Base-by-base conservation (phyloP, 1,140 invertebrate genomes). In the Eubasilissa regina region DNA sequence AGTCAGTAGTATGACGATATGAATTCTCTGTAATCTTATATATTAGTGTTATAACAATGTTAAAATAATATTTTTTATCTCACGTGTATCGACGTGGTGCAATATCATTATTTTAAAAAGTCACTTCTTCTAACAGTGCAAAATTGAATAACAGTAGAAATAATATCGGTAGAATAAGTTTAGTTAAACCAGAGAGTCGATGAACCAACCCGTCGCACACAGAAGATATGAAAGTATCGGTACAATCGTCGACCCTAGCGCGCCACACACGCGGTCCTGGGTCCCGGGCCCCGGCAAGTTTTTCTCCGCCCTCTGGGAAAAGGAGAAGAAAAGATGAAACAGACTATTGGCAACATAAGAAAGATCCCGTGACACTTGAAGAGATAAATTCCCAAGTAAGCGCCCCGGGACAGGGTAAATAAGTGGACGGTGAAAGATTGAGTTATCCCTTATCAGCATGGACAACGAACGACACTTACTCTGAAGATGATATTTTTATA, bases 391-490 rank as follows among this genome's bases (percentile, higher is more conserved):
- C 76, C 78, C 81, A 80, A 77, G 79, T 21, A 56, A 68, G 72
- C 70, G 73, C 81, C 79, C 81, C 60, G 81, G 81, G 78, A 82
- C 78, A 75, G 64, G 75, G 78, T 80, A 82, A 82, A 82, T 82
- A 82, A 82, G 78, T 80, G 80, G 81, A 82, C 81, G 81, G 79
- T 78, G 78, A 80, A 82, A 82, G 81, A 82, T 82, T 82, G 81
- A 82, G 81, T 82, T 82, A 82, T 82, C 81, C 81, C 79, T 82
- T 82, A 82, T 82, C 81, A 82, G 70, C 72, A 73, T 43, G 80
- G 80, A 81, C 77, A 79, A 77, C 73, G 81, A 82, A 82, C 78
- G 81, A 82, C 81, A 80, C 81, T 82, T 80, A 80, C 25, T 1
- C 25, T 82, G 80, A 82, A 77, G 78, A 82, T 82, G 81, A 82